Evolutionary conservation across 2,797 vertebrate species (phyloP).

Genomic region (Parauchenoglanis ngamensis): DNA sequence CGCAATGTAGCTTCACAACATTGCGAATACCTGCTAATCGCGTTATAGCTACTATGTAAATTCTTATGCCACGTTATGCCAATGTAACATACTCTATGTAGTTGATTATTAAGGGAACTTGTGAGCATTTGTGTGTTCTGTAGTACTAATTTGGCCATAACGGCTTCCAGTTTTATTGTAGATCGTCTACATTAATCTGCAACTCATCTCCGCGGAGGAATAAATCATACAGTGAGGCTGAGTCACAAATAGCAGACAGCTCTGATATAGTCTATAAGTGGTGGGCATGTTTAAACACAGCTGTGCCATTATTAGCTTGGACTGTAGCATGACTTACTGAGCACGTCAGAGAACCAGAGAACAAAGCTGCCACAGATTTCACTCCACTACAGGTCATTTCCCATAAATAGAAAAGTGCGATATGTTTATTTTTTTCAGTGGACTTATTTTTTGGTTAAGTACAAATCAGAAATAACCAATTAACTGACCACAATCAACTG

Average conservation of each 20-base stretch:
- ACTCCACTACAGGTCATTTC: conserved; percentile 35
- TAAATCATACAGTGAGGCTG: background rate
- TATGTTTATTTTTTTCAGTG: background rate
- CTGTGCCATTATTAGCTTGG: conserved; percentile 15
- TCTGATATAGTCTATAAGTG: background rate
- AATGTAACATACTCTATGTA: background rate
- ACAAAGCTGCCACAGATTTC: conserved; percentile 36
- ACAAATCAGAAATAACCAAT: background rate
- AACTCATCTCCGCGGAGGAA: background rate
- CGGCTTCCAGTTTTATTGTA: background rate
- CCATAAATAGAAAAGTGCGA: conserved; percentile 44
- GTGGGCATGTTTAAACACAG: background rate
- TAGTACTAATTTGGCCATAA: background rate
- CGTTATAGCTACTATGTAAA: background rate
- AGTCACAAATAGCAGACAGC: background rate
- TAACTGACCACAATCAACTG: background rate
- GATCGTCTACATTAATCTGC: background rate
- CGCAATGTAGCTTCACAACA: background rate
- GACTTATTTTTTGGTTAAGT: background rate
- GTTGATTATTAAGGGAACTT: background rate
- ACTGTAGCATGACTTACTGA: background rate
- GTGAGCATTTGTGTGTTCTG: background rate
- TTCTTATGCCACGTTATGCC: background rate
- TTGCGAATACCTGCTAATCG: background rate
- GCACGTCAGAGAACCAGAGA: conserved; percentile 15